Evolutionary conservation across 2,113 vertebrate species (phyloP), one percentile per base, ranked within the genome.

Genomic region (Piaya cayana): DNA sequence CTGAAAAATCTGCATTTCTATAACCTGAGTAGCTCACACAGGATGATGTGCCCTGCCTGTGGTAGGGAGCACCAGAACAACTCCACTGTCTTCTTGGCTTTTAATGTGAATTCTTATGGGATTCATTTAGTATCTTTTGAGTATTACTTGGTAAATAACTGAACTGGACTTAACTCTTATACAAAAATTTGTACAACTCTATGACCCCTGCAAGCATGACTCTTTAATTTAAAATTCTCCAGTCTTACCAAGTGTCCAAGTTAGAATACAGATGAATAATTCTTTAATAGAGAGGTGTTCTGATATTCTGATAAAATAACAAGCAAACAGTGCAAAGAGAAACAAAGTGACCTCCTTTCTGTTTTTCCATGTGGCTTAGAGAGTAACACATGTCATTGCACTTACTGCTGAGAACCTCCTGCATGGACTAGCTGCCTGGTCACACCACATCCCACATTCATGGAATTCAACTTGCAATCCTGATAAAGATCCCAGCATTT

Each of bases 381-480:
- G 11, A 65, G 29, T 58, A 83, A 69, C 17, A 13, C 13, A 12
- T 52, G 53, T 88, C 36, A 58, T 80, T 42, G 27, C 29, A n/a
- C 45, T 77, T 81, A n/a, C 37, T 70, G 34, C 47, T 76, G 60
- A 70, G 72, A 95, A 29, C 43, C 15, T 94, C 50, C 22, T 23
- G 67, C 22, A 13, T 26, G 37, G 58, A 79, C n/a, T 30, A 59
- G 55, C 29, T 0, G 0, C 55, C 81, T 77, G 45, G 56, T 88
- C 64, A 56, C 43, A 67, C 34, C 26, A 58, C 1, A 1, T 81
- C 72, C 76, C 43, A 53, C 26, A 19, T 15, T 8, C 60, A 81
- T 0, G 0, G 78, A 74, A 59, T 6, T 32, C 39, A 60, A 30
- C 18, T 72, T 9, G 6, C 12, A 67, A 49, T 8, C 49, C 39